phyloP scores from a whole-genome alignment of 2,113 vertebrate species.

The Gymnocephalus cernua region DNA sequence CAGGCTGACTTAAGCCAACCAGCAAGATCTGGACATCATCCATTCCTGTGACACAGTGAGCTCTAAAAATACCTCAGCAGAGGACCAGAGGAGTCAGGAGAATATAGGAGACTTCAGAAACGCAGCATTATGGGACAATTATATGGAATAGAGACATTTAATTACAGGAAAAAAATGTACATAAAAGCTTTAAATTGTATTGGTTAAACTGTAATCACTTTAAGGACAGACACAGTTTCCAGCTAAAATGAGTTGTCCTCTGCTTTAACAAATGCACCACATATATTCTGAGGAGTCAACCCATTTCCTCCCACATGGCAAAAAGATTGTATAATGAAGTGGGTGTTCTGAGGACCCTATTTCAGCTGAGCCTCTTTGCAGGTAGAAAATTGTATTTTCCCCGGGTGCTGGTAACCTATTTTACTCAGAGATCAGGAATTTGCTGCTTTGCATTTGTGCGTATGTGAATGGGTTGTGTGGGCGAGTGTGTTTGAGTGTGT shows the following conservation, averaged over 20 bases:
- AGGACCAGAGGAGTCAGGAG: constrained; percentile 27
- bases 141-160: constrained; percentile 12
- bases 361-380: constrained; percentile 68
- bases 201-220: constrained; percentile 16
- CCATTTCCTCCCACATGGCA: constrained; percentile 59
- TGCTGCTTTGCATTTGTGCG: constrained; percentile 54
- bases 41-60: constrained; percentile 66
- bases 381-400: constrained; percentile 71
- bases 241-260: constrained; percentile 33
- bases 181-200: constrained; percentile 1
- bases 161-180: constrained; percentile 18
- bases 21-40: constrained; percentile 75
- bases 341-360: constrained; percentile 58
- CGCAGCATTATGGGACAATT: constrained; percentile 30
- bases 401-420: constrained; percentile 67
- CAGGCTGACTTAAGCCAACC: constrained; percentile 72
- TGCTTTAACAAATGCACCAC: constrained; percentile 16
- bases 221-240: constrained; percentile 17
- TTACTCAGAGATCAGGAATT: constrained; percentile 60
- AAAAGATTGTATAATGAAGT: constrained; percentile 60
- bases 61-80: constrained; percentile 72
- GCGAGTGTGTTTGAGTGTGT: constrained; percentile 30
- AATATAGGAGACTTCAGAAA: constrained; percentile 35
- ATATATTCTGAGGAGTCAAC: constrained; percentile 37
- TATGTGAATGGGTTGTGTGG: constrained; percentile 46